Evolutionary conservation across 2,113 vertebrate species (phyloP).

Genomic region (Tamias sibiricus): DNA sequence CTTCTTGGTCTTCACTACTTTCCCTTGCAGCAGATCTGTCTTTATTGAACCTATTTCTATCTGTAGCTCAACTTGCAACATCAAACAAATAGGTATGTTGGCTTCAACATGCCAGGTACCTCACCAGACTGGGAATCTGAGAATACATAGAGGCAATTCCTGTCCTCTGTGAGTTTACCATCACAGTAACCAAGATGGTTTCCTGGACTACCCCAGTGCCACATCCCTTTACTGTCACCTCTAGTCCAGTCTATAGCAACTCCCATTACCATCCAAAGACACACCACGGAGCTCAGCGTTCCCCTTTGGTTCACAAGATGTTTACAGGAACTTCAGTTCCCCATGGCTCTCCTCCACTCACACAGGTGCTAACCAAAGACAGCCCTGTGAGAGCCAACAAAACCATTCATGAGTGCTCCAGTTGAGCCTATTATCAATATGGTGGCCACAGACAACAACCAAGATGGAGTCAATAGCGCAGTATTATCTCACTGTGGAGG

Average conservation of each 20-base stretch:
- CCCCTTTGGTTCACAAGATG: not conserved
- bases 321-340: not conserved
- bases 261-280: not conserved
- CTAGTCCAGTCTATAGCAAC: not conserved
- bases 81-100: not conserved
- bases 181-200: not conserved
- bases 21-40: not conserved
- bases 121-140: not conserved
- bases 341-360: not conserved
- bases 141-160: fast-evolving
- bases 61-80: not conserved
- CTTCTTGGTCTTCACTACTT: not conserved
- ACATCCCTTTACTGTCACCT: not conserved
- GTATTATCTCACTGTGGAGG: fast-evolving
- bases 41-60: not conserved
- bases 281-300: fast-evolving
- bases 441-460: not conserved
- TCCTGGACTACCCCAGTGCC: not conserved
- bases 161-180: not conserved
- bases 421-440: not conserved
- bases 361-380: too few species aligned
- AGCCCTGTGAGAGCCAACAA: not conserved
- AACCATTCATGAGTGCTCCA: not conserved
- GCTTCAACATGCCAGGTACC: not conserved
- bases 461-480: not conserved